Conservation (phyloP, 2,888 invertebrate genomes). For the Abscondita cerata region DNA sequence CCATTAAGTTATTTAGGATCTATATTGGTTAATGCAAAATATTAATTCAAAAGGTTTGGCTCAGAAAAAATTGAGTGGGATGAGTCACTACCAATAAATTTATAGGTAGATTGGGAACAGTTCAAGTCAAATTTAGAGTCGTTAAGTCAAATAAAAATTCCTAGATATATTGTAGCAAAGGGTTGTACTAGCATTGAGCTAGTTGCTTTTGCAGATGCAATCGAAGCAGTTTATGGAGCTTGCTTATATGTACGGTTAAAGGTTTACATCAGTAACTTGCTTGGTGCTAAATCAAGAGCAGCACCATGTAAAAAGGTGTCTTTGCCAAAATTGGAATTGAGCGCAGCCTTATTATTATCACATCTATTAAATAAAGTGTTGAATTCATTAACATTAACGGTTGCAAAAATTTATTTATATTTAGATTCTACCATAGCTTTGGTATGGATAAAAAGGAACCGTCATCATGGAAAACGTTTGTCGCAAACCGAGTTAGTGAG, state of each 20-base stretch:
- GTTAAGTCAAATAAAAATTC: constrained; percentile 14
- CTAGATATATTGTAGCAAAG: neutral
- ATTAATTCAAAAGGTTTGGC: constrained; percentile 23
- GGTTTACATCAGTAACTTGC: constrained; percentile 14
- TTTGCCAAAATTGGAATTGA: constrained; percentile 24
- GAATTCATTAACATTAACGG: neutral
- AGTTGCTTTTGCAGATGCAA: constrained; percentile 43
- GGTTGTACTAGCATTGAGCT: constrained; percentile 21
- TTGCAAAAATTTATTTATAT: neutral
- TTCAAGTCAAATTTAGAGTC: neutral
- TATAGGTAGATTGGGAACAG: constrained; percentile 17
- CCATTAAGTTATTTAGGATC: constrained; percentile 21
- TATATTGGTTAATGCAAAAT: constrained; percentile 16
- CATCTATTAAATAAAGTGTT: constrained; percentile 12
- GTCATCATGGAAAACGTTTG: neutral
- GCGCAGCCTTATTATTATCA: constrained; percentile 17
- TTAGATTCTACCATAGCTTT: constrained; percentile 2
- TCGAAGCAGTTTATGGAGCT: constrained; percentile 37
- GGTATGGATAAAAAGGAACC: constrained; percentile 10
- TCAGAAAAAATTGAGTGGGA: constrained; percentile 23
- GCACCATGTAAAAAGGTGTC: constrained; percentile 20
- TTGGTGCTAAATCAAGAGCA: constrained; percentile 24
- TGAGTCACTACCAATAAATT: constrained; percentile 15
- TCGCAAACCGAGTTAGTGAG: constrained; percentile 8
- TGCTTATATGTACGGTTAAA: constrained; percentile 29